phyloP scores from a whole-genome alignment of 2,888 invertebrate species.

The Epiblema foenella region DNA sequence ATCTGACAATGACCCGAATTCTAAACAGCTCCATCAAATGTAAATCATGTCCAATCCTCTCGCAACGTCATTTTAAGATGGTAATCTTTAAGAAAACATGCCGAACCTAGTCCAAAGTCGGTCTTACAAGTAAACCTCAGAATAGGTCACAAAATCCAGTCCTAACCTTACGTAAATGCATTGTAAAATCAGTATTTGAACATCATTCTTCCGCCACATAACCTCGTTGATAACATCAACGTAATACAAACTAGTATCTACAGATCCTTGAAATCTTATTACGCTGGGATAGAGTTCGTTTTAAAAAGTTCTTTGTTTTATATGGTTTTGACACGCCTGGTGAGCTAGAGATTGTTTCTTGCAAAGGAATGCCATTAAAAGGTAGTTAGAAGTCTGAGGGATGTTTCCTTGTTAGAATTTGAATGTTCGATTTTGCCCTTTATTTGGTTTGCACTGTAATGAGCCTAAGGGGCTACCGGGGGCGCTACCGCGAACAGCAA shows the following conservation, averaged over 20 bases:
- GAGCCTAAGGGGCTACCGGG: too few relatives aligned
- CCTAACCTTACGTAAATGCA: slow-evolving; percentile 39
- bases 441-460: slow-evolving; percentile 21
- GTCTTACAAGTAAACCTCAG: slow-evolving; percentile 13
- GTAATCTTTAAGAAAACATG: slow-evolving; percentile 12
- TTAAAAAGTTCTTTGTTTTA: slow-evolving; percentile 9
- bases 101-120: slow-evolving; percentile 2
- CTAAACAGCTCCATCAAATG: neutral
- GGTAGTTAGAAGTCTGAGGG: slow-evolving; percentile 29
- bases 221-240: slow-evolving; percentile 43
- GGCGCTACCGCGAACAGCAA: too few relatives aligned
- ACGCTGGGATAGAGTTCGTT: slow-evolving; percentile 7
- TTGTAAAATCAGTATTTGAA: slow-evolving; percentile 44
- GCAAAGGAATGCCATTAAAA: slow-evolving; percentile 42
- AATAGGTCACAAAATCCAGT: slow-evolving; percentile 40
- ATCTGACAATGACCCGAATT: too few relatives aligned
- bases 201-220: slow-evolving; percentile 42
- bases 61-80: slow-evolving; percentile 6
- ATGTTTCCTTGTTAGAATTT: slow-evolving; percentile 40
- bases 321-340: slow-evolving; percentile 39
- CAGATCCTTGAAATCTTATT: slow-evolving; percentile 10
- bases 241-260: slow-evolving; percentile 20
- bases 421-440: slow-evolving; percentile 22
- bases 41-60: slow-evolving; percentile 4
- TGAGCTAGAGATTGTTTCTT: slow-evolving; percentile 38